Conservation (phyloP, 2,888 invertebrate genomes). For the Caenorhabditis sp. region DNA sequence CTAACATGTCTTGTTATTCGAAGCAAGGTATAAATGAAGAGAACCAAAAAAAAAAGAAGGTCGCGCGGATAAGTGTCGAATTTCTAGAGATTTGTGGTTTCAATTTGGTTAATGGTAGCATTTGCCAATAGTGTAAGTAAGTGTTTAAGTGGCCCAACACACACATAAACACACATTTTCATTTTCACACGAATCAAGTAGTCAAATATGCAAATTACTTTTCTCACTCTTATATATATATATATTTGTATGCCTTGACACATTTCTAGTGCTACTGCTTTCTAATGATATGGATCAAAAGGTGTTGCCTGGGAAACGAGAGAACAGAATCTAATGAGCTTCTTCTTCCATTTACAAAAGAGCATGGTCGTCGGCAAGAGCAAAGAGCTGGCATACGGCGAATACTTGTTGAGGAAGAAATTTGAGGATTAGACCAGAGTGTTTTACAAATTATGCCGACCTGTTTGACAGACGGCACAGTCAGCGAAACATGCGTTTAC, state of each 20-base stretch:
- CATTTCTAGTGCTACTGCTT: too few species aligned
- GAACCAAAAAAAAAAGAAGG: too few species aligned
- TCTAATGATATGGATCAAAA: too few species aligned
- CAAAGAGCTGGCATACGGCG: neutral
- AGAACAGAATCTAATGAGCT: neutral
- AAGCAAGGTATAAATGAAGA: too few species aligned
- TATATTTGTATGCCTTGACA: too few species aligned
- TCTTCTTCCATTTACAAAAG: too few species aligned
- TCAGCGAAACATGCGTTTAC: too few species aligned
- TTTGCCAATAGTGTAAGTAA: neutral
- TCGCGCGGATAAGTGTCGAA: too few species aligned
- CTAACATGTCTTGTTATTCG: neutral
- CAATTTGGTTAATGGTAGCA: neutral
- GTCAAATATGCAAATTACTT: neutral
- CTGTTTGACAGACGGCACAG: too few species aligned
- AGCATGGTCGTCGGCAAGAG: neutral
- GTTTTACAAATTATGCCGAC: neutral
- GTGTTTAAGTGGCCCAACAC: too few species aligned
- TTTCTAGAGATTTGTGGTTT: neutral
- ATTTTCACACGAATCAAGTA: constrained; percentile 1
- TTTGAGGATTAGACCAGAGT: neutral
- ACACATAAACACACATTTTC: neutral
- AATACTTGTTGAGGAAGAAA: neutral
- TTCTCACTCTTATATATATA: too few species aligned
- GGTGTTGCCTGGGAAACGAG: neutral